A percentile compares a stretch with the other conserved stretches of the same genome.
phyloP scores from a whole-genome alignment of 2,797 vertebrate species.

The Macropodus opercularis region DNA sequence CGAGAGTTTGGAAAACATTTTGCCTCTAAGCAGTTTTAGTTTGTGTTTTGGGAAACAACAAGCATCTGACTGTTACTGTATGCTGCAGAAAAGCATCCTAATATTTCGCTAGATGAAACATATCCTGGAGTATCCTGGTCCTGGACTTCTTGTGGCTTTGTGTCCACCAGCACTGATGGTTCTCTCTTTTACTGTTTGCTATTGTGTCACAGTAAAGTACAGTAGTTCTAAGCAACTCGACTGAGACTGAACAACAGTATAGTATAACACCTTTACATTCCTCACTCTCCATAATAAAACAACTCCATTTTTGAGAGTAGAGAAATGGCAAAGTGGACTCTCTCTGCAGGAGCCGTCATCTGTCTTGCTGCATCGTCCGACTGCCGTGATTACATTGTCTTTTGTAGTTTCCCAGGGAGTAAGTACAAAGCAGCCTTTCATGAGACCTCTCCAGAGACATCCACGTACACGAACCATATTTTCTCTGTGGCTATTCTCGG shows the following conservation, averaged over 20 bases:
- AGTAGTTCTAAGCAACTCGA: no score
- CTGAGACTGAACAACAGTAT: no score
- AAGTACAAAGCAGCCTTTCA: constrained; percentile 18
- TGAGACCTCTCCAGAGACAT: constrained; percentile 30
- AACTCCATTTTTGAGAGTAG: no score
- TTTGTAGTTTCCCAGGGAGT: constrained; percentile 16
- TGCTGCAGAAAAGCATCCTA: constrained; percentile 7
- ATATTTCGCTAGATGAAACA: constrained; percentile 14
- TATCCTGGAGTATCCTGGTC: no score
- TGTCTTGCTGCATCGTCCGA: constrained; percentile 7
- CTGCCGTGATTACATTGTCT: constrained; percentile 5
- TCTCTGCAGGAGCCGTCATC: no score
- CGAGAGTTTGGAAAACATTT: constrained; percentile 38
- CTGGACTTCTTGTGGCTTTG: no score
- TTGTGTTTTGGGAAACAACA: constrained; percentile 29
- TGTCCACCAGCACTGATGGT: no score
- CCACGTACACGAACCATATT: constrained; percentile 23
- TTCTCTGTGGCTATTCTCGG: constrained; percentile 40
- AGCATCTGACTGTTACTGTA: constrained; percentile 7
- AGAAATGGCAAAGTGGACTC: no score
- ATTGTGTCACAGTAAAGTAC: no score
- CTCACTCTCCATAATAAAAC: no score
- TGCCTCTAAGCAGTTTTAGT: constrained; percentile 36
- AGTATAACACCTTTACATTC: no score
- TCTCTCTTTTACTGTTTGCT: no score